Percentiles rank a stretch among this genome's conserved stretches.
phyloP scores from a whole-genome alignment of 2,797 vertebrate genomes.

The Tolypeutes matacus region DNA sequence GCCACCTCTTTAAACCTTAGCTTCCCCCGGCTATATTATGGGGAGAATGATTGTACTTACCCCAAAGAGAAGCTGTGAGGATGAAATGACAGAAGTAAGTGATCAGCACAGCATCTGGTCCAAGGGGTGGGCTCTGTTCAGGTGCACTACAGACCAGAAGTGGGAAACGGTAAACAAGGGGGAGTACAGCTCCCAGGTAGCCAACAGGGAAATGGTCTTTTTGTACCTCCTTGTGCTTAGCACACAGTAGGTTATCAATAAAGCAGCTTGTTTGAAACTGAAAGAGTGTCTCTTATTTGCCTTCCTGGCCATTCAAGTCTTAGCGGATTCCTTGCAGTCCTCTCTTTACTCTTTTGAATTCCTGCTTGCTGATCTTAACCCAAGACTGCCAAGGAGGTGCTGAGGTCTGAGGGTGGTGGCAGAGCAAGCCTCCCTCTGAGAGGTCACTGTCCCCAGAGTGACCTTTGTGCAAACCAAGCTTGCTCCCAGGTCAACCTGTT shows the following conservation, averaged over 20 bases:
- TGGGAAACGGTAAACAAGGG: not conserved
- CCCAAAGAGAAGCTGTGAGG: not conserved
- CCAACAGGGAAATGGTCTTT: not conserved
- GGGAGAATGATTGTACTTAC: not conserved
- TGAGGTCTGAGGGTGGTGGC: not conserved
- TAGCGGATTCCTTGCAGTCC: not conserved
- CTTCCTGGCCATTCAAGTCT: conserved; percentile 5
- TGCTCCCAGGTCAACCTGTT: conserved; percentile 56
- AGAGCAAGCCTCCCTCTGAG: not conserved
- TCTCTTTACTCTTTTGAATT: not conserved
- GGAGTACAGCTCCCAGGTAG: not conserved
- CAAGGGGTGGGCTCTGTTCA: not conserved
- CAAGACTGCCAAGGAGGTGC: conserved; percentile 3
- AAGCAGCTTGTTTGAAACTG: not conserved
- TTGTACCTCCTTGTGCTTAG: not conserved
- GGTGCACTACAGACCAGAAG: not conserved
- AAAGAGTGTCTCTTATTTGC: conserved; percentile 9
- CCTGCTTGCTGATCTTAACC: not conserved
- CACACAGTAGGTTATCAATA: not conserved
- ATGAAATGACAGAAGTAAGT: not conserved
- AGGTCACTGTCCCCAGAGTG: conserved; percentile 29
- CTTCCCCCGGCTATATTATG: not conserved
- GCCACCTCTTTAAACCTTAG: not conserved
- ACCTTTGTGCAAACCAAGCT: conserved; percentile 49
- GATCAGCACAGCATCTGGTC: not conserved